Percentiles rank a stretch among this genome's conserved stretches.
Evolutionary conservation across 92 coral and sea anemone species (phyloP).

Genomic region (Porites rus): DNA sequence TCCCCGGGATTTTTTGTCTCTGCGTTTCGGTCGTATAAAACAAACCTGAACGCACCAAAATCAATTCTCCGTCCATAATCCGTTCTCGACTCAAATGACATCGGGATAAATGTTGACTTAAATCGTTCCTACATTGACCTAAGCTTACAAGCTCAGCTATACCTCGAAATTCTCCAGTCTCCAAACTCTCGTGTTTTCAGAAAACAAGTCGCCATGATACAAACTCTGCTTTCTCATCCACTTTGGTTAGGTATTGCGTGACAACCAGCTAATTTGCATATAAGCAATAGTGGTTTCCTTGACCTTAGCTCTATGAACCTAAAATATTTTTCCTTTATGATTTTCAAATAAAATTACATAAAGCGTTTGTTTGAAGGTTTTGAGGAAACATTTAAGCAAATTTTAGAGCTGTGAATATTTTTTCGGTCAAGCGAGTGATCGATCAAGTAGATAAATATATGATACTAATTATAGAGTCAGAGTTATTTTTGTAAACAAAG

Average conservation of each 20-base stretch:
- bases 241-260: too few relatives aligned
- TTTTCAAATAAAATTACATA: constrained; percentile 11
- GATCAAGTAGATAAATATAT: neutral
- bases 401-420: constrained; percentile 3
- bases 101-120: constrained; percentile 31
- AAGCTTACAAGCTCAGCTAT: constrained; percentile 47
- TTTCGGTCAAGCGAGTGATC: constrained; percentile 9
- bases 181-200: neutral
- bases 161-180: constrained; percentile 64
- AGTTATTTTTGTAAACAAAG: constrained; percentile 4
- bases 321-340: neutral
- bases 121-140: constrained; percentile 37
- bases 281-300: too few relatives aligned
- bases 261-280: too few relatives aligned
- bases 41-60: too few relatives aligned
- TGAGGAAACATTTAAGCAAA: constrained; percentile 4
- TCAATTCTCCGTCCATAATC: constrained; percentile 46
- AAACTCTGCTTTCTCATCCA: neutral
- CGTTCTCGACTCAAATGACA: constrained; percentile 25
- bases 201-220: constrained; percentile 45
- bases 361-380: constrained; percentile 12
- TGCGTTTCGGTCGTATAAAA: too few relatives aligned
- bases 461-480: too few relatives aligned
- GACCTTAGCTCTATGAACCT: too few relatives aligned
- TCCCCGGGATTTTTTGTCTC: too few relatives aligned